Evolutionary conservation across 2,113 vertebrate species (phyloP).

Genomic region (Centropristis striata): DNA sequence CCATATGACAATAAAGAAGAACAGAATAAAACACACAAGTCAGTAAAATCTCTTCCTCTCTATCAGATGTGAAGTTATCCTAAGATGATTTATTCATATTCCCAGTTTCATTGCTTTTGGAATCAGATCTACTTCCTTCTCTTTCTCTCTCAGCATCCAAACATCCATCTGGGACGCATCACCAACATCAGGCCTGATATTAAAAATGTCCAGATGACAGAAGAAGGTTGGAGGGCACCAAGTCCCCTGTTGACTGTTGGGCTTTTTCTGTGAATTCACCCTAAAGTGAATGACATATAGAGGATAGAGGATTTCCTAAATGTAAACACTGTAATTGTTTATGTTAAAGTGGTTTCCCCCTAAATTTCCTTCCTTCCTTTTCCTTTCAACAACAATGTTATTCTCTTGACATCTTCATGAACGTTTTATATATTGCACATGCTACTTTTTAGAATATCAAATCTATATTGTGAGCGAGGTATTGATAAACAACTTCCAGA

Average conservation of each 20-base stretch:
- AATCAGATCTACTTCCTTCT: slow-evolving; percentile 18
- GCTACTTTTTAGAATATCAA: not conserved
- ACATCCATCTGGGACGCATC: slow-evolving; percentile 60
- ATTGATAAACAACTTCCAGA: slow-evolving; percentile 35
- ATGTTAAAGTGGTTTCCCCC: not conserved
- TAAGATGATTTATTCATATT: slow-evolving; percentile 52
- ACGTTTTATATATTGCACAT: not conserved
- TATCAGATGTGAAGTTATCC: slow-evolving; percentile 17
- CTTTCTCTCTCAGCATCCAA: slow-evolving; percentile 1
- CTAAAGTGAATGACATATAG: not conserved
- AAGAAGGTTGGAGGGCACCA: slow-evolving; percentile 27
- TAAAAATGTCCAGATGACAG: slow-evolving; percentile 48
- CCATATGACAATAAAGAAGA: not conserved
- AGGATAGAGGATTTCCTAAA: not conserved
- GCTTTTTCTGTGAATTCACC: not conserved
- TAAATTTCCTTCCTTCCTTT: not conserved
- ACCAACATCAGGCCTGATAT: slow-evolving; percentile 9
- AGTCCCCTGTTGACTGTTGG: not conserved
- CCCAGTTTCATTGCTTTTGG: slow-evolving; percentile 14
- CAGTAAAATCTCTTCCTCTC: slow-evolving; percentile 16
- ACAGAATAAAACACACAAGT: slow-evolving; percentile 15
- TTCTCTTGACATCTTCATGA: not conserved
- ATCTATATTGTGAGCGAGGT: not conserved
- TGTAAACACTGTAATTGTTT: not conserved
- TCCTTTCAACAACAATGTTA: not conserved